Conservation (phyloP, 2,888 invertebrate species). For the Sycophila texana region DNA sequence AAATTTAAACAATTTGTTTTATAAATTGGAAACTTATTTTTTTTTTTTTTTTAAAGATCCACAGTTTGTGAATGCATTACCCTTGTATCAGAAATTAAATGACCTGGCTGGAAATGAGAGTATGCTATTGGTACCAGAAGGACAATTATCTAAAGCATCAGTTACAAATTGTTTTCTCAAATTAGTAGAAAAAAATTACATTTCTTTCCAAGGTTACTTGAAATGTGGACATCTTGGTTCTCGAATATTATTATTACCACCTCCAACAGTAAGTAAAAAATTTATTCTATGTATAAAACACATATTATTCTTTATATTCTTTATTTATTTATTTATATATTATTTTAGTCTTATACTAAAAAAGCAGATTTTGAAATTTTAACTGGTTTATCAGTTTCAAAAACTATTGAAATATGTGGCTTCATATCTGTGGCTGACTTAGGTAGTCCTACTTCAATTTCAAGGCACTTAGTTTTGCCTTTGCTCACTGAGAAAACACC, state of each 20-base stretch:
- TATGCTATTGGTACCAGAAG: constrained; percentile 79
- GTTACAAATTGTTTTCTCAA: constrained; percentile 77
- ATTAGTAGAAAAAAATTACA: constrained; percentile 84
- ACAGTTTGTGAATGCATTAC: constrained; percentile 78
- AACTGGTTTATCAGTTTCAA: constrained; percentile 81
- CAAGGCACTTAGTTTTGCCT: constrained; percentile 92
- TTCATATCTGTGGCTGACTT: constrained; percentile 92
- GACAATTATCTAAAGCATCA: constrained; percentile 74
- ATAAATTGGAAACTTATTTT: background rate
- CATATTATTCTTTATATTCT: constrained; percentile 21
- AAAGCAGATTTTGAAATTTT: constrained; percentile 81
- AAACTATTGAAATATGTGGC: constrained; percentile 89
- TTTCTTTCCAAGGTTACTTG: constrained; percentile 83
- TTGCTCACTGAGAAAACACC: constrained; percentile 77
- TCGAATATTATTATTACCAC: constrained; percentile 84
- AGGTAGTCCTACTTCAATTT: constrained; percentile 92
- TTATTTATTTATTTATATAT: constrained; percentile 19
- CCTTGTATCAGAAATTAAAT: constrained; percentile 87
- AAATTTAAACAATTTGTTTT: background rate
- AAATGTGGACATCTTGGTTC: constrained; percentile 87
- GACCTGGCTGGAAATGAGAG: constrained; percentile 86
- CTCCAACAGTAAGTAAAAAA: constrained; percentile 79
- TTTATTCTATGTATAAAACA: background rate
- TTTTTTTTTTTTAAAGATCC: constrained; percentile 63
- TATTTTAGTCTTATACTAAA: constrained; percentile 78